phyloP scores from a whole-genome alignment of 2,113 vertebrate species.

The Oreochromis tanganicae region DNA sequence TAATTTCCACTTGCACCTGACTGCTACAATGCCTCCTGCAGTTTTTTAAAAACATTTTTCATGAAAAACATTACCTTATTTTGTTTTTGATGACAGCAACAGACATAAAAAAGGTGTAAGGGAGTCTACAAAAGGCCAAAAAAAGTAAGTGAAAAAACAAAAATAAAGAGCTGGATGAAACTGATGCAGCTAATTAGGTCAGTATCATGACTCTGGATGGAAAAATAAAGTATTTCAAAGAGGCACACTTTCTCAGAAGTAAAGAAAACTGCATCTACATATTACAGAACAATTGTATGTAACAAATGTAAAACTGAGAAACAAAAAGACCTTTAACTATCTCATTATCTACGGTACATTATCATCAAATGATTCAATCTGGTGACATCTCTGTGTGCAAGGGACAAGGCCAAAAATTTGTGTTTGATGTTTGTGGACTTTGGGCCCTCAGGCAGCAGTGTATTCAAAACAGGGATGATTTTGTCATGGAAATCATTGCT shows the following conservation, averaged over 20 bases:
- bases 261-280: not conserved
- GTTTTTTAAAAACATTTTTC: not conserved
- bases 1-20: not conserved
- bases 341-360: not conserved
- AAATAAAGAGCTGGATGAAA: not conserved
- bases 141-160: not conserved
- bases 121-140: not conserved
- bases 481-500: not conserved
- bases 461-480: not conserved
- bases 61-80: not conserved
- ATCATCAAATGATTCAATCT: not conserved
- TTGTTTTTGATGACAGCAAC: not conserved
- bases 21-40: not conserved
- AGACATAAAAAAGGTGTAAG: not conserved
- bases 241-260: not conserved
- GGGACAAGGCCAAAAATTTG: not conserved
- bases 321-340: not conserved
- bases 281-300: not conserved
- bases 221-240: not conserved
- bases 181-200: not conserved
- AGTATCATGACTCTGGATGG: not conserved
- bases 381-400: not conserved
- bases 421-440: not conserved
- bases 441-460: not conserved
- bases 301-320: not conserved